Base-by-base conservation (phyloP, 2,888 invertebrate genomes). In the Seira ritae region DNA sequence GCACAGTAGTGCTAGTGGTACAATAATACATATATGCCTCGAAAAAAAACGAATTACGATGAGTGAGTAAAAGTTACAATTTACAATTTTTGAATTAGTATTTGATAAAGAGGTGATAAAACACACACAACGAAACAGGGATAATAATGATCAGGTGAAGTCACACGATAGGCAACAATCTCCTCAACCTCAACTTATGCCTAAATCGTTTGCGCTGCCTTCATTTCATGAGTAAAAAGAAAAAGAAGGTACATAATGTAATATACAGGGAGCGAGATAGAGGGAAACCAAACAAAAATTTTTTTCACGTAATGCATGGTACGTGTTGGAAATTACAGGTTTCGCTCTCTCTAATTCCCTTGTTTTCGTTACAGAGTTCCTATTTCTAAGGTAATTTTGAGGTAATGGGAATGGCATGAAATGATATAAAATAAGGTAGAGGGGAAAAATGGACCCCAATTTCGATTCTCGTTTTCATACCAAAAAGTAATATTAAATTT, bases 291-390 rank as follows among this genome's bases (percentile, higher is more conserved):
- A 67, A 31, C 65, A 24, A 20, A 71, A 72, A 60, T 20, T 60
- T 37, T 62, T 55, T 46, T 66, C 31, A 42, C 23, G 67, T 80
- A 78, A 83, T 78, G 73, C 73, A 77, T 83, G 82, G 82, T 83
- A 83, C 82, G 82, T 77, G 82, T 83, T 83, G 79, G 78, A 84
- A 84, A 84, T 84, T 84, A 84, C 78, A 84, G 83, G 83, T 84
- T 78, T 84, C 71, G 23, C 65, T 67, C 65, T 20, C 70, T 66
- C 67, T 75, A 75, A 84, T 79, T 83, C 74, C 79, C 55, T 67
- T 68, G 55, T 60, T 70, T 37, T 69, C 66, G 62, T 68, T 19
- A 8, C n/a, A 15, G 23, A 65, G 15, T 65, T 15, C 17, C 23
- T 17, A n/a, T 55, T 55, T 55, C 55, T 55, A 12, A n/a, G 17